These are phyloP conservation scores for human DNA, from an alignment of 2,113 vertebrate species.

Conservation along the genomic window GRCh38 chr5:100633001-100633500, in stretches of 20 bases:
- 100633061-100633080: not conserved
- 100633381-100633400: not conserved
- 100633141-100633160: not conserved
- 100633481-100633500: not conserved
- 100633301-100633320: not conserved
- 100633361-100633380: not conserved
- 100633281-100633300: not conserved
- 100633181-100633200: not conserved
- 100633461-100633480: not conserved
- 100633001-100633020: not conserved
- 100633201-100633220: not conserved
- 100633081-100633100: not conserved
- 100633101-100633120: not conserved
- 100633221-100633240: not conserved
- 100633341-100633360: not conserved
- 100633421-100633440: not conserved
- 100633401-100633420: not conserved
- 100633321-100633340: not conserved
- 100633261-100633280: not conserved
- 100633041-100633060: not conserved
- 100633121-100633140: not conserved
- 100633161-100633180: not conserved
- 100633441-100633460: not conserved
- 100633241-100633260: not conserved
- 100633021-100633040: not conserved